A percentile compares a stretch with the other conserved stretches of the same genome.
phyloP scores from a whole-genome alignment of 1,140 invertebrate genomes.

The Aricia agestis region DNA sequence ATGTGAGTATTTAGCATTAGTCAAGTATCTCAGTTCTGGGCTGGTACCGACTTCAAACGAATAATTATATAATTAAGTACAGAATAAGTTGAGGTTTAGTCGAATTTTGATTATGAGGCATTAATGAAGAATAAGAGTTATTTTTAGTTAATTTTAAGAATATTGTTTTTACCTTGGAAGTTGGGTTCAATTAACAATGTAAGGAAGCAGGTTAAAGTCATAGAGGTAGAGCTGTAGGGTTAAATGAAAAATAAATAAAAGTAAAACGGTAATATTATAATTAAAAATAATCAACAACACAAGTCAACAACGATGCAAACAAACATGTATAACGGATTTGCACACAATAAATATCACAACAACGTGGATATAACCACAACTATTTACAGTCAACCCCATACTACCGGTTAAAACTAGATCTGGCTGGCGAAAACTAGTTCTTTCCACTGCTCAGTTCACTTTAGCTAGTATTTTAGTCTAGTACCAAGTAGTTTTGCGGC shows the following conservation, averaged over 20 bases:
- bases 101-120: no score
- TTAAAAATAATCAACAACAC: constrained; percentile 53
- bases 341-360: constrained; percentile 75
- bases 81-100: no score
- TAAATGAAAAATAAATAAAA: constrained; percentile 25
- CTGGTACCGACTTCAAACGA: no score
- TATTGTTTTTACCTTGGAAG: no score
- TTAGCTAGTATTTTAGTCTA: background rate
- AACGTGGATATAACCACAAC: constrained; percentile 46
- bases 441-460: background rate
- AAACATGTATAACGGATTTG: constrained; percentile 47
- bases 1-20: no score
- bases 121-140: no score
- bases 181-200: no score
- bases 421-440: constrained; percentile 23
- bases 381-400: constrained; percentile 30
- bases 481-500: background rate
- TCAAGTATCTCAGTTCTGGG: no score
- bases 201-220: no score
- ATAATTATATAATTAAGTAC: no score
- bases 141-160: no score
- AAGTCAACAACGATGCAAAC: constrained; percentile 68
- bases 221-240: no score
- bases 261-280: constrained; percentile 27
- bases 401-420: constrained; percentile 21